These are phyloP conservation scores for Spheniscus mendiculus DNA, from an alignment of 2,113 vertebrate genomes.

Conservation along the genomic window DNA sequence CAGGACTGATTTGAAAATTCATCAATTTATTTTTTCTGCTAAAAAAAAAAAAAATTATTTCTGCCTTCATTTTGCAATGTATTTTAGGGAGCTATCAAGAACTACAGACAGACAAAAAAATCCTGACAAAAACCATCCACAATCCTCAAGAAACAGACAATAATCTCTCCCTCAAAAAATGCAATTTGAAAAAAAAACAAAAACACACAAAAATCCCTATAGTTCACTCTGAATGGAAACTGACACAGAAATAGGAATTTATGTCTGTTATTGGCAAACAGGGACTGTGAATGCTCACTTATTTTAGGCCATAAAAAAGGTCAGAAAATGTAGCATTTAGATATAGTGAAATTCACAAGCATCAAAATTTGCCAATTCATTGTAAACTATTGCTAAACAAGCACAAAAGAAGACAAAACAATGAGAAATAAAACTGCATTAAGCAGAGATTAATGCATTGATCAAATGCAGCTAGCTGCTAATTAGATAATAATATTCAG, in stretches of 20 bases:
- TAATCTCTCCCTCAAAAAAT: not conserved
- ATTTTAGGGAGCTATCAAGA: not conserved
- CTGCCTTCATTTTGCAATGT: not conserved
- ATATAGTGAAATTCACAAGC: not conserved
- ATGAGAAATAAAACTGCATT: not conserved
- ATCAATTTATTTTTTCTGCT: not conserved
- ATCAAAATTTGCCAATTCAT: not conserved
- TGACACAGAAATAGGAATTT: not conserved
- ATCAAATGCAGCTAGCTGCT: not conserved
- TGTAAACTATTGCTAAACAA: not conserved
- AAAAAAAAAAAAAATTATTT: not conserved
- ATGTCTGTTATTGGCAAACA: not conserved
- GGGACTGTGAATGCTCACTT: not conserved
- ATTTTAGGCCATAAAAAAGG: not conserved
- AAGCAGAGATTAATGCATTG: not conserved
- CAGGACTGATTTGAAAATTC: not conserved
- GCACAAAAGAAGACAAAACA: not conserved
- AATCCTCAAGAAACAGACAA: not conserved
- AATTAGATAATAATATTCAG: not conserved
- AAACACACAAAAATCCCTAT: rapidly evolving
- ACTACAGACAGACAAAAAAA: not conserved
- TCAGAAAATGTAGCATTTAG: not conserved
- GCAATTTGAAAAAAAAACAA: not conserved
- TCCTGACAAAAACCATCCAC: not conserved
- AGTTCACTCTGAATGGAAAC: not conserved